Base-by-base conservation (phyloP, 2,113 vertebrate genomes). In the Paramisgurnus dabryanus region DNA sequence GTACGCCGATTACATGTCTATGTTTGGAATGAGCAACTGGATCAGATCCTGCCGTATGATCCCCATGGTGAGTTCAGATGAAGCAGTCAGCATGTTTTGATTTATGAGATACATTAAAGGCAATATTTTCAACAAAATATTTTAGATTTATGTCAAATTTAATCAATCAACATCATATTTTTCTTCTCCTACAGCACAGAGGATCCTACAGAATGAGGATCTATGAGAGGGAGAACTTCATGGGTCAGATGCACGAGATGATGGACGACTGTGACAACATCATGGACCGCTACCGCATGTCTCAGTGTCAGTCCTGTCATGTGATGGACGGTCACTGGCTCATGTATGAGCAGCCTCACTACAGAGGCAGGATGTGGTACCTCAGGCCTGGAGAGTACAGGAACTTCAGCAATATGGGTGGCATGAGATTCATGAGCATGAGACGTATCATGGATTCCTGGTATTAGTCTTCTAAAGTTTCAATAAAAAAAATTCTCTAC, bases 261-360 rank as follows among this genome's bases (percentile, higher is more conserved):
- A 81, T 82, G 72, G 89, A 91, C 0, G 91, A 93, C 85, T 93
- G 92, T 11, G 89, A 91, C 9, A 85, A 64, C 74, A 84, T 90
- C 65, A 53, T 57, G 85, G 91, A 90, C 0, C 88, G 86, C 1
- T 90, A 84, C 83, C 86, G 71, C 34, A 90, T 92, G 87, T 82
- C 84, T 1, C 88, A 93, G 81, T 91, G 91, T 78, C 89, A 90
- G 86, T 93, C 92, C 17, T 87, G 82, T 6, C 76, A 91, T 5
- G 89, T 92, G 67, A 87, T 88, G 86, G 90, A 92, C 10, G 91
- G 90, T 60, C 90, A 92, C 86, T 92, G 91, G 91, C 81, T 89
- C 80, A 64, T 92, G 80, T 87, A 89, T 47, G 91, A 92, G 67
- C 88, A 89, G 84, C 85, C 90, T 60, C 63, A 90, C 43, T 93